Conservation (phyloP, 2,797 vertebrate genomes). For the Centroberyx gerrardi region DNA sequence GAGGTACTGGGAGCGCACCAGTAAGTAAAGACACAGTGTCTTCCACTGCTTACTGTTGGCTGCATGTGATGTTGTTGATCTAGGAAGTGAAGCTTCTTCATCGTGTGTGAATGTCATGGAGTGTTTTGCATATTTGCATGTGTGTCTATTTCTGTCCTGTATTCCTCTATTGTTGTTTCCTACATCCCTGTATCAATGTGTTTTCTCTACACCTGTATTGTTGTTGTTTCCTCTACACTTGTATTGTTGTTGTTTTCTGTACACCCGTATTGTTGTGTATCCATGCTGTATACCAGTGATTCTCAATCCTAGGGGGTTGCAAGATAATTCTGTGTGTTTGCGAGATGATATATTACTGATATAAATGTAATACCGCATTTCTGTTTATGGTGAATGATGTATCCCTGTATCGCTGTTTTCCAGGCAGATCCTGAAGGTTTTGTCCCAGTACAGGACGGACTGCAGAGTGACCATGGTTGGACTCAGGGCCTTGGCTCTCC, state of each 20-base stretch:
- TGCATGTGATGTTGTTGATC: background rate
- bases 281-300: background rate
- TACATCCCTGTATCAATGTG: too few species aligned
- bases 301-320: background rate
- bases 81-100: background rate
- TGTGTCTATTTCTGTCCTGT: too few species aligned
- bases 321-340: too few species aligned
- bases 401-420: conserved; percentile 25
- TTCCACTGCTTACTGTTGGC: background rate
- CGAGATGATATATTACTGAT: too few species aligned
- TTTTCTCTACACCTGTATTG: too few species aligned
- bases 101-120: too few species aligned
- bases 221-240: too few species aligned
- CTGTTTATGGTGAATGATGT: background rate
- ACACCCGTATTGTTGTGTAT: conserved; percentile 1
- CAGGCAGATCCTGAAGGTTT: conserved; percentile 92
- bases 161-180: too few species aligned
- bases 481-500: conserved; percentile 89
- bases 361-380: too few species aligned
- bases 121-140: too few species aligned
- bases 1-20: conserved; percentile 91
- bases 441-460: conserved; percentile 86
- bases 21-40: conserved; percentile 84
- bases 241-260: background rate
- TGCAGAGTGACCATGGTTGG: conserved; percentile 84